These are phyloP conservation scores for Sinonovacula constricta DNA, from an alignment of 1,140 invertebrate genomes.

Conservation along the genomic window DNA sequence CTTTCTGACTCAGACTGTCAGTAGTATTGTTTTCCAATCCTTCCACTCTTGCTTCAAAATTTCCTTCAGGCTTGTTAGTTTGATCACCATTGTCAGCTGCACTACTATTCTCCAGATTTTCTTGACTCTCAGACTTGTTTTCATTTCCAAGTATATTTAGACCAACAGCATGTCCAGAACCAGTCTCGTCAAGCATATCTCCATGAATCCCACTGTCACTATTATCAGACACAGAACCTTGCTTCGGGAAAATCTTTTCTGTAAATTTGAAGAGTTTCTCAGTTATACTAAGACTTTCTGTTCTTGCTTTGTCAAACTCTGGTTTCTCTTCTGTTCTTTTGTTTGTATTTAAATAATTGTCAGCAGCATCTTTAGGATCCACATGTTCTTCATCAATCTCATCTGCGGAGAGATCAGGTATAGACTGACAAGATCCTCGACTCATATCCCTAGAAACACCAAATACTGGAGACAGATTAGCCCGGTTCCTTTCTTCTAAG, in stretches of 20 bases:
- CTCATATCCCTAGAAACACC: too few relatives aligned
- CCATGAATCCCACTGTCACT: conserved; percentile 39
- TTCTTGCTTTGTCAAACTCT: too few relatives aligned
- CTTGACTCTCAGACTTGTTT: not conserved
- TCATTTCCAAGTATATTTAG: too few relatives aligned
- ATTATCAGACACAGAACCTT: conserved; percentile 14
- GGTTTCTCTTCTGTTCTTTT: too few relatives aligned
- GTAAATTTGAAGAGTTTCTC: not conserved
- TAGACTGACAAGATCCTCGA: too few relatives aligned
- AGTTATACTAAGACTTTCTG: not conserved
- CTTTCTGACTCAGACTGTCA: not conserved
- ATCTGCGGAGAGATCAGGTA: too few relatives aligned
- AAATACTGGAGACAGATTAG: too few relatives aligned
- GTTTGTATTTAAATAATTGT: too few relatives aligned
- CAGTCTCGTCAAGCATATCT: conserved; percentile 19
- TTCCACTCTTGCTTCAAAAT: not conserved
- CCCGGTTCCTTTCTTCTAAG: not conserved
- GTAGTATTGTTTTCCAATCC: not conserved
- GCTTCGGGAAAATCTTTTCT: not conserved
- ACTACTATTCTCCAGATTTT: not conserved
- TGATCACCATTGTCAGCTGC: not conserved
- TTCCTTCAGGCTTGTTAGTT: too few relatives aligned
- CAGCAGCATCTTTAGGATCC: not conserved
- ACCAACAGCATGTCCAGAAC: too few relatives aligned
- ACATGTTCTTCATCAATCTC: too few relatives aligned